Base-by-base conservation (phyloP, 2,888 invertebrate genomes). In the Pterostichus madidus region DNA sequence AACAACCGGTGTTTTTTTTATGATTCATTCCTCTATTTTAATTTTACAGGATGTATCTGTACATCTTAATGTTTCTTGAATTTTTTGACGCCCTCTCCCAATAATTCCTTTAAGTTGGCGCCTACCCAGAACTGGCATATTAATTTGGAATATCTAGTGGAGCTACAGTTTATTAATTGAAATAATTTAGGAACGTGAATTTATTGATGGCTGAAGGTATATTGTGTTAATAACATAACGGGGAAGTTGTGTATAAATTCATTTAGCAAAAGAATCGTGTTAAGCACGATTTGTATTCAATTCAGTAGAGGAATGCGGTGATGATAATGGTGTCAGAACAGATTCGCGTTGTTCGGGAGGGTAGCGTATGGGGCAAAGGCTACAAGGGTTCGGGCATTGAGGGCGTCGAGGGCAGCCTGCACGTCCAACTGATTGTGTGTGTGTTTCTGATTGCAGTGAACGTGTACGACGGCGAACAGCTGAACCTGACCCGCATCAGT, bases 401-500 rank as follows among this genome's bases (percentile, higher is more conserved):
- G 46, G 75, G 49, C 24, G 75, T 52, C 64, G 52, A 49, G 75
- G 32, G 10, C 68, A 71, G 75, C 13, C 11, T 35, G 75, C 75
- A 75, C 75, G 75, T 56, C 10, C 78, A 15, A 78, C 61, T 61
- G 61, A 78, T 78, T 78, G 56, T 59, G 56, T 78, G 59, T 78
- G 56, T 78, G 78, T 73, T 73, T 83, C 52, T 84, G 59, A 39
- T 93, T 93, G 39, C 93, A 96, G 97, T 96, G 87, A 93, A 93
- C 84, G 94, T 95, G 85, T 95, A 95, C 90, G 96, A 96, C 87
- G 97, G 97, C 17, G 96, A 96, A 88, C 94, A 95, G 85, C 92
- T 97, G 88, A 96, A 95, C 88, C 91, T 97, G 88, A 95, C 95
- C 88, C 95, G 95, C 91, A 96, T 97, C 90, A 96, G 96, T 87